phyloP scores from a whole-genome alignment of 2,888 invertebrate genomes.

The Micoletzkya japonica region DNA sequence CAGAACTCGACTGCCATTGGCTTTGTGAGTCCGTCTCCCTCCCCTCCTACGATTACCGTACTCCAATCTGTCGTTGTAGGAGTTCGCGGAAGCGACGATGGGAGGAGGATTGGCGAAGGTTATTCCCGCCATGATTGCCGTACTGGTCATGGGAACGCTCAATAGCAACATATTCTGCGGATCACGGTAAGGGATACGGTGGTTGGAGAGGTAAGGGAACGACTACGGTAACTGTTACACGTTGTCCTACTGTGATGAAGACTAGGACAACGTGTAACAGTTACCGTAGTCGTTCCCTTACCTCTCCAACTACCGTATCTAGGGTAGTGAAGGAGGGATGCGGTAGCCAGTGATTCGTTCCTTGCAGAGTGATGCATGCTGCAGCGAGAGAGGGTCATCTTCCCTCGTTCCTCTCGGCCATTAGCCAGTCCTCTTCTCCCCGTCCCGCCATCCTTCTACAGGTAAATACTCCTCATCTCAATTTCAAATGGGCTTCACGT shows the following conservation, averaged over 20 bases:
- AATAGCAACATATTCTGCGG: slow-evolving; percentile 54
- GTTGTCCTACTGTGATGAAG: background rate
- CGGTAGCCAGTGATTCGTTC: background rate
- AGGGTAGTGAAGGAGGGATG: background rate
- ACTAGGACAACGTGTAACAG: background rate
- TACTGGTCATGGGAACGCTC: slow-evolving; percentile 50
- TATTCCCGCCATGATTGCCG: slow-evolving; percentile 50
- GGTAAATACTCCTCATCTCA: slow-evolving; percentile 20
- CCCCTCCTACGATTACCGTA: background rate
- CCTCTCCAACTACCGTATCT: background rate
- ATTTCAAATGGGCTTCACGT: background rate
- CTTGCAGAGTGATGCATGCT: slow-evolving; percentile 44
- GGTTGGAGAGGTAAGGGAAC: no score
- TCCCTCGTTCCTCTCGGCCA: slow-evolving; percentile 44
- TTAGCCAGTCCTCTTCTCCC: slow-evolving; percentile 41
- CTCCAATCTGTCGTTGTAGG: slow-evolving; percentile 28
- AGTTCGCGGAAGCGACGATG: slow-evolving; percentile 43
- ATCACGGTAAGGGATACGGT: slow-evolving; percentile 33
- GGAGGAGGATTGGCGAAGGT: slow-evolving; percentile 44
- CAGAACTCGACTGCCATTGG: slow-evolving; percentile 48
- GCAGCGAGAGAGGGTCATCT: slow-evolving; percentile 49
- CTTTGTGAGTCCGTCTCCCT: slow-evolving; percentile 33
- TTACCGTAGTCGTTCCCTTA: background rate
- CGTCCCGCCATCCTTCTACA: slow-evolving; percentile 49
- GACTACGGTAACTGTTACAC: no score